Conservation (phyloP, 1,140 invertebrate genomes). For the Neuroterus valhalla region DNA sequence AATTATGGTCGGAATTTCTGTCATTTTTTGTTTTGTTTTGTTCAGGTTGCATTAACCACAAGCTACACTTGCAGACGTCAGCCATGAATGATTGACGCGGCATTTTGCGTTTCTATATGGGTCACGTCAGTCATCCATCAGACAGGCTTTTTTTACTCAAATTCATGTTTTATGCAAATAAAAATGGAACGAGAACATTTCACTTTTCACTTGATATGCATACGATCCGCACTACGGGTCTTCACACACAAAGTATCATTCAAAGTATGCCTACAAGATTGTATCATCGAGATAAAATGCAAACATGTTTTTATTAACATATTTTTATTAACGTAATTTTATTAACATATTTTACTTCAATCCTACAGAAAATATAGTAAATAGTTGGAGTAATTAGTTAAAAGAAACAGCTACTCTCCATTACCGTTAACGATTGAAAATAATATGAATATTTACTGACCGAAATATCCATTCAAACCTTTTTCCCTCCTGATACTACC, state of each 20-base stretch:
- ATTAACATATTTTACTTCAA: neutral
- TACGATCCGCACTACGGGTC: conserved; percentile 5
- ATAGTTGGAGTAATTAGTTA: no score
- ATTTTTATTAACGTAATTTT: neutral
- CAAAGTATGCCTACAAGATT: no score
- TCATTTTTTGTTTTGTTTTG: conserved; percentile 21
- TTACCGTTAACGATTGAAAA: no score
- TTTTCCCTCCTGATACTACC: no score
- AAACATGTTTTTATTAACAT: no score
- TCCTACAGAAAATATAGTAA: no score
- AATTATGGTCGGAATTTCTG: conserved; percentile 2
- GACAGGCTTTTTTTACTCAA: conserved; percentile 28
- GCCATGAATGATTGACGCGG: conserved; percentile 22
- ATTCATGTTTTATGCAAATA: conserved; percentile 28
- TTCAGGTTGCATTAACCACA: conserved; percentile 23
- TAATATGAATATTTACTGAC: no score
- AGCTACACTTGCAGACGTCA: conserved; percentile 26
- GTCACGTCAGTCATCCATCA: conserved; percentile 22
- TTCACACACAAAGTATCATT: conserved; percentile 4
- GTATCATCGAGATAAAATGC: no score
- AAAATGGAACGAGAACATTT: conserved; percentile 9
- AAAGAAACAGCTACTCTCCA: no score
- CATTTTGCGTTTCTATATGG: conserved; percentile 25
- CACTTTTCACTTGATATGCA: conserved; percentile 20
- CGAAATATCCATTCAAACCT: no score